phyloP scores from a whole-genome alignment of 2,888 invertebrate species.

The Enchytraeus crypticus region DNA sequence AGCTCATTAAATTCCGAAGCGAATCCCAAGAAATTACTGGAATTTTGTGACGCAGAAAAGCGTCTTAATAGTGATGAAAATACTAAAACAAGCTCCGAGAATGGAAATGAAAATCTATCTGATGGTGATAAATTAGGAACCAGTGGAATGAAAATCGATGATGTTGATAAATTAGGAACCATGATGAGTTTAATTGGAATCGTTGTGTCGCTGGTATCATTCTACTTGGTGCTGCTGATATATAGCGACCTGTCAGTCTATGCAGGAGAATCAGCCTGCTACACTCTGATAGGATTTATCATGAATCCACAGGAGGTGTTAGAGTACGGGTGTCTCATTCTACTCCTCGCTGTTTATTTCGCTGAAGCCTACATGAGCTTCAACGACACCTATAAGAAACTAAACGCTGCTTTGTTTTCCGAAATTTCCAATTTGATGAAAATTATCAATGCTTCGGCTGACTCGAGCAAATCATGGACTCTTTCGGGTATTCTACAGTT shows the following conservation, averaged over 20 bases:
- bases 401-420: conserved; percentile 41
- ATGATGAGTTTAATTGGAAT: conserved; percentile 5
- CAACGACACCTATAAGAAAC: conserved; percentile 40
- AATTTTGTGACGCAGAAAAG: no score
- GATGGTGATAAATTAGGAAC: no score
- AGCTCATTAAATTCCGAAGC: no score
- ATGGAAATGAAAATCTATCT: no score
- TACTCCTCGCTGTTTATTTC: conserved; percentile 44
- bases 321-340: conserved; percentile 41
- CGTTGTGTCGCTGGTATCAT: conserved; percentile 11
- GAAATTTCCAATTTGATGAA: no score
- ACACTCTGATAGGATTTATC: conserved; percentile 46
- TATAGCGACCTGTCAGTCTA: conserved; percentile 12
- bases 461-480: no score
- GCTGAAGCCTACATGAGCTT: conserved; percentile 44
- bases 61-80: no score
- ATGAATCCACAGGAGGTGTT: conserved; percentile 43
- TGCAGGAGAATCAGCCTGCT: conserved; percentile 18
- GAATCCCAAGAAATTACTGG: no score
- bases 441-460: no score
- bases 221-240: conserved; percentile 27
- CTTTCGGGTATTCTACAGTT: no score
- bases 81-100: no score
- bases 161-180: background rate
- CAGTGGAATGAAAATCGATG: no score